A percentile compares a stretch with the other conserved stretches of the same genome.
phyloP scores from a whole-genome alignment of 2,113 vertebrate genomes.

The Bucco capensis region DNA sequence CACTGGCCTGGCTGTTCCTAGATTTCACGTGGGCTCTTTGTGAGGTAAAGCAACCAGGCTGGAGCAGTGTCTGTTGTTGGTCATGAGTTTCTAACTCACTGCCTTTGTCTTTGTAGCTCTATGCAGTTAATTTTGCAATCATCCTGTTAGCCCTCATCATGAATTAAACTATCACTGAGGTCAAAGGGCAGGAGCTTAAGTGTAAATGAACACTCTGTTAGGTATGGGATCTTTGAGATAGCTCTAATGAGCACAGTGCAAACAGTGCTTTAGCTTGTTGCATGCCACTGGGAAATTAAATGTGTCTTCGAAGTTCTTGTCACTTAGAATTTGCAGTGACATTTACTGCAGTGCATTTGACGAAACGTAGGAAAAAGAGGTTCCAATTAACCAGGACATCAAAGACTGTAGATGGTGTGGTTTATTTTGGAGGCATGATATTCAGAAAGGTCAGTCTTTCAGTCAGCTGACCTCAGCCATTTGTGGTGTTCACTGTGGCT shows the following conservation, averaged over 20 bases:
- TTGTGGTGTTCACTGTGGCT: conserved; percentile 75
- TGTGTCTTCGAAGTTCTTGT: conserved; percentile 72
- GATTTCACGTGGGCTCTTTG: not conserved
- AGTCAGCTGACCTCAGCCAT: conserved; percentile 65
- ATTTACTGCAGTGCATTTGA: conserved; percentile 88
- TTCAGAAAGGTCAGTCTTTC: conserved; percentile 88
- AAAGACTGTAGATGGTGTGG: conserved; percentile 78
- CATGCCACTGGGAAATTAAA: conserved; percentile 71
- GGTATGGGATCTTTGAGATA: conserved; percentile 64
- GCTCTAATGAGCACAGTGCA: conserved; percentile 74
- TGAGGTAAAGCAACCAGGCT: not conserved
- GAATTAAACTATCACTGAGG: conserved; percentile 69
- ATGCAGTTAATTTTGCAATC: not conserved
- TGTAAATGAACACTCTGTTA: conserved; percentile 68
- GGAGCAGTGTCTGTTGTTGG: not conserved
- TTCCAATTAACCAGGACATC: conserved; percentile 91
- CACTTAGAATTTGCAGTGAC: conserved; percentile 82
- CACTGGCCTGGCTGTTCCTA: not conserved
- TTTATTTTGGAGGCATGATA: conserved; percentile 74
- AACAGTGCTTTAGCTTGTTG: conserved; percentile 54
- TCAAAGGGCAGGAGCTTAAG: conserved; percentile 69
- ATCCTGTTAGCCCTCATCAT: not conserved
- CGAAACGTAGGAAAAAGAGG: conserved; percentile 59
- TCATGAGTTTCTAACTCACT: not conserved
- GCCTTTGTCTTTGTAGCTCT: not conserved